Evolutionary conservation across 2,888 invertebrate species (phyloP).

Genomic region (Leptogaster cylindrica): DNA sequence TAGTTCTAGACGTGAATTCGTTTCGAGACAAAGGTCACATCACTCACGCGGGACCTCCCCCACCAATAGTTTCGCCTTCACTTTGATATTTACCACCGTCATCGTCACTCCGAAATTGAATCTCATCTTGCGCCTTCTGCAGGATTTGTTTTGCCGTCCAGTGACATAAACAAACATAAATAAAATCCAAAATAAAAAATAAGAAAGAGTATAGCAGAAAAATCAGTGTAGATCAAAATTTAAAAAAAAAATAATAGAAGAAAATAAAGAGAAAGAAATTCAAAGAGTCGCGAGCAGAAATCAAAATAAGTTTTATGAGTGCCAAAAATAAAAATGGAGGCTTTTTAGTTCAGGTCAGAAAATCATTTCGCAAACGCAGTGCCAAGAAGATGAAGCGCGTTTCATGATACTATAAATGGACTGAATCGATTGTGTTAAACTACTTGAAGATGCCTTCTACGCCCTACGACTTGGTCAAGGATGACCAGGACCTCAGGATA

Average conservation of each 20-base stretch:
- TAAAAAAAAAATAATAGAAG: too few relatives aligned
- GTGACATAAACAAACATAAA: too few relatives aligned
- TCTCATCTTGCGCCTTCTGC: background rate
- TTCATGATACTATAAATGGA: conserved; percentile 63
- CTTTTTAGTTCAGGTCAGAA: conserved; percentile 59
- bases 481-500: conserved; percentile 94
- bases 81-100: conserved; percentile 4
- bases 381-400: conserved; percentile 62
- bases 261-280: background rate
- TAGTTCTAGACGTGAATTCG: conserved; percentile 1
- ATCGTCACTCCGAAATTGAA: background rate
- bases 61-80: conserved; percentile 1
- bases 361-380: conserved; percentile 60
- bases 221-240: too few relatives aligned
- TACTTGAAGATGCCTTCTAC: conserved; percentile 80
- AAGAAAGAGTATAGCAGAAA: too few relatives aligned
- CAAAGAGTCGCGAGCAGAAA: background rate
- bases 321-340: conserved; percentile 54
- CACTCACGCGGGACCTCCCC: background rate
- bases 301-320: conserved; percentile 58
- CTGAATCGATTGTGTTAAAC: conserved; percentile 63
- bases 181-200: too few relatives aligned
- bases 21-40: background rate
- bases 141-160: too few relatives aligned
- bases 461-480: conserved; percentile 92